Percentiles rank a stretch among this genome's conserved stretches.
Evolutionary conservation across 2,113 vertebrate species (phyloP).

Genomic region (Pteropus alecto): DNA sequence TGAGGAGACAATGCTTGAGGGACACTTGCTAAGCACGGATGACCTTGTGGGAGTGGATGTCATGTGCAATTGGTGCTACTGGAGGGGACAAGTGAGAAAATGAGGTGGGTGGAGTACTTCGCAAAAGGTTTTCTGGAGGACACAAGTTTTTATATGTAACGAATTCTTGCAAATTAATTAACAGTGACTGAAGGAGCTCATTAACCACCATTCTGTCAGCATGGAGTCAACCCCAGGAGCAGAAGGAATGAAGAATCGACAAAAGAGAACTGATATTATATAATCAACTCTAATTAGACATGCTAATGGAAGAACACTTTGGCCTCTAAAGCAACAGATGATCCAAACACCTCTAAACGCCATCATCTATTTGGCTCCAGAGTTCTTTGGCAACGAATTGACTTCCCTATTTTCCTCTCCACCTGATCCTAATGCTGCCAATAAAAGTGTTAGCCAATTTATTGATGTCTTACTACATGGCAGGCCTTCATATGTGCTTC

Average conservation of each 20-base stretch:
- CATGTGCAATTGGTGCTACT: background rate
- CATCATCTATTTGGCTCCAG: background rate
- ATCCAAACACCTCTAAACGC: background rate
- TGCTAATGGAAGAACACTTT: background rate
- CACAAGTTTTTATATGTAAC: background rate
- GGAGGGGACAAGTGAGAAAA: background rate
- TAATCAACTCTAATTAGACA: background rate
- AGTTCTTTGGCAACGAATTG: background rate
- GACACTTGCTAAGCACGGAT: background rate
- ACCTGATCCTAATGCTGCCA: background rate
- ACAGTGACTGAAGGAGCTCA: background rate
- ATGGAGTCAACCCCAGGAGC: background rate
- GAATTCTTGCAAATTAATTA: background rate
- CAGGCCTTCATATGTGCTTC: background rate
- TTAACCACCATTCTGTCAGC: background rate
- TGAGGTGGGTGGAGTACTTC: background rate
- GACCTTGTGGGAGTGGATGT: background rate
- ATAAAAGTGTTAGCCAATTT: background rate
- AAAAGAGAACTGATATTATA: background rate
- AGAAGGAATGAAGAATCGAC: background rate
- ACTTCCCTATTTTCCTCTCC: background rate
- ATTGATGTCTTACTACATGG: background rate
- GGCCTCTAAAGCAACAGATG: background rate
- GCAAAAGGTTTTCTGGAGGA: conserved; percentile 55
- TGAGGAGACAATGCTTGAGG: background rate